These are phyloP conservation scores for Triplophysa siluroides DNA, from an alignment of 2,113 vertebrate genomes.

Conservation along the genomic window DNA sequence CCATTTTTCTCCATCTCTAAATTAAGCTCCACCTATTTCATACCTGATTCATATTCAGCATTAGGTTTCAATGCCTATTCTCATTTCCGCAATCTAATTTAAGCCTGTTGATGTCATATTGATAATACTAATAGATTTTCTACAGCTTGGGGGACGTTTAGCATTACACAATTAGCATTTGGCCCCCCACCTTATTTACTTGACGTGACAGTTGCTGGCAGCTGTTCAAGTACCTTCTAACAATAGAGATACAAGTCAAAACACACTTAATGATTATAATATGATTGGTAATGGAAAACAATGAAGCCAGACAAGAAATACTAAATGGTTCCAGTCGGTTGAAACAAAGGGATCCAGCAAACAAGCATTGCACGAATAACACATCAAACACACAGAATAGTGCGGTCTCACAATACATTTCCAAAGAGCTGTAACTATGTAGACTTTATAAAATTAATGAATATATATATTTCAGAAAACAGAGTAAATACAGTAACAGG, in stretches of 20 bases:
- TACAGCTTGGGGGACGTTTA: neutral
- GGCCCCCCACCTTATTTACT: slow-evolving; percentile 33
- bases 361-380: too few relatives aligned
- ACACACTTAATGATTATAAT: slow-evolving; percentile 4
- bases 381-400: slow-evolving; percentile 6
- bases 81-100: slow-evolving; percentile 13
- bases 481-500: neutral
- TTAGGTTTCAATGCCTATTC: slow-evolving; percentile 1
- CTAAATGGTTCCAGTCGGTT: neutral
- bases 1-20: neutral
- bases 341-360: neutral
- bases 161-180: slow-evolving; percentile 25
- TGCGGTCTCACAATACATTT: neutral
- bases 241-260: slow-evolving; percentile 27
- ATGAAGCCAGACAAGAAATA: slow-evolving; percentile 7
- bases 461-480: neutral
- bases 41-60: neutral
- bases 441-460: neutral
- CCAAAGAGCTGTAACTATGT: neutral
- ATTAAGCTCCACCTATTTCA: neutral
- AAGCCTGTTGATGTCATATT: neutral
- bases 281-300: neutral
- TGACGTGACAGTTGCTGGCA: slow-evolving; percentile 1
- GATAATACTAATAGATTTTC: slow-evolving; percentile 25
- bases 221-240: slow-evolving; percentile 4